Conservation (phyloP, 2,797 vertebrate species). For the Crax fasciolata region DNA sequence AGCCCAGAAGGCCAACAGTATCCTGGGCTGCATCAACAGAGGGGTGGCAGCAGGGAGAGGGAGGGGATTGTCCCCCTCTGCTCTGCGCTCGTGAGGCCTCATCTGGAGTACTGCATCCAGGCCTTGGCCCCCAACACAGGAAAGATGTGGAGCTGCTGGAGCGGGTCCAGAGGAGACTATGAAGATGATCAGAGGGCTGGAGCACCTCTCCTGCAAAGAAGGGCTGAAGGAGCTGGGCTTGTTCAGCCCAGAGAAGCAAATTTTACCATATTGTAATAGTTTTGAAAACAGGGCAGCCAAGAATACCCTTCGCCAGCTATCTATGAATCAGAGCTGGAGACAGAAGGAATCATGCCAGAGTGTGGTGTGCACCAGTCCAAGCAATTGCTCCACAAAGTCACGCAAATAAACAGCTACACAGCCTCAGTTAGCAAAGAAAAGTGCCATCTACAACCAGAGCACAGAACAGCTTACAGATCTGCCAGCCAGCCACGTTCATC, state of each 20-base stretch:
- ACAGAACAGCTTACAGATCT: neutral
- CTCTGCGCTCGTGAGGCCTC: no score
- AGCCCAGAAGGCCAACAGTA: neutral
- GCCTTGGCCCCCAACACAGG: no score
- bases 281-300: constrained; percentile 46
- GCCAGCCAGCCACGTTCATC: neutral
- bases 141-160: no score
- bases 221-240: no score
- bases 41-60: no score
- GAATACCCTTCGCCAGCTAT: constrained; percentile 34
- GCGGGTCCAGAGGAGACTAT: no score
- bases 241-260: neutral
- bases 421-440: neutral
- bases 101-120: no score
- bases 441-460: neutral
- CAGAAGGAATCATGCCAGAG: constrained; percentile 15
- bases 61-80: no score
- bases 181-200: no score
- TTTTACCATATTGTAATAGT: neutral
- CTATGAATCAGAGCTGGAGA: constrained; percentile 41
- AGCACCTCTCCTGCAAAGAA: no score
- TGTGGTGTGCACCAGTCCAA: constrained; percentile 9
- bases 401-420: constrained; percentile 28
- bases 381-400: neutral
- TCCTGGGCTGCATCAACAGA: no score